A percentile compares a stretch with the other conserved stretches of the same genome.
phyloP scores from a whole-genome alignment of 2,113 vertebrate genomes.

The Archocentrus centrarchus region DNA sequence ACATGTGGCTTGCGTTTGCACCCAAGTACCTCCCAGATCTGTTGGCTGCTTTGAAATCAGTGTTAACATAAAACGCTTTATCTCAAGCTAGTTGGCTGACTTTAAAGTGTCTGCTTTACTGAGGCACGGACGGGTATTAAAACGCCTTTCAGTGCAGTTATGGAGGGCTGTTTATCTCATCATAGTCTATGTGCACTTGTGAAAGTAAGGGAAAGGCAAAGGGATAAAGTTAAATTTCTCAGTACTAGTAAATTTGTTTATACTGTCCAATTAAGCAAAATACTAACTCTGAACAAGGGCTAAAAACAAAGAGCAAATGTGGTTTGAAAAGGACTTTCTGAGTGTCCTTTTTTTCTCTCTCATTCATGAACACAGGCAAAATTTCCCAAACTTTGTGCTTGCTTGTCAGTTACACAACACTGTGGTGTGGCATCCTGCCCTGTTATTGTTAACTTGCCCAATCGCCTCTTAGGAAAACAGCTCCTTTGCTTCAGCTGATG shows the following conservation, averaged over 20 bases:
- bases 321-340: constrained; percentile 37
- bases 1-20: constrained; percentile 76
- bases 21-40: constrained; percentile 66
- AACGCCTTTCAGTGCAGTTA: constrained; percentile 15
- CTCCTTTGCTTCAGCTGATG: constrained; percentile 39
- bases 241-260: constrained; percentile 52
- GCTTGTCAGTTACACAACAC: constrained; percentile 68
- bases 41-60: constrained; percentile 66
- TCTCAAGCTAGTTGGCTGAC: constrained; percentile 37
- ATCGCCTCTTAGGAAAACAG: constrained; percentile 37
- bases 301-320: constrained; percentile 57
- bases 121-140: constrained; percentile 39
- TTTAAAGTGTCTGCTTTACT: constrained; percentile 44
- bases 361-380: constrained; percentile 52
- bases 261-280: constrained; percentile 38
- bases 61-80: constrained; percentile 61
- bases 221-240: constrained; percentile 42
- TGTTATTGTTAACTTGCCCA: constrained; percentile 61
- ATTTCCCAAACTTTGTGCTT: constrained; percentile 50
- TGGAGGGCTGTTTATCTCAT: constrained; percentile 44
- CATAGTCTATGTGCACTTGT: constrained; percentile 21
- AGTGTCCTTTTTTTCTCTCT: constrained; percentile 38
- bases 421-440: constrained; percentile 71
- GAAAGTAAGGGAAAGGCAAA: constrained; percentile 41
- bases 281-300: constrained; percentile 23